Evolutionary conservation across 2,797 vertebrate genomes (phyloP).

Genomic region (Mormyrops attenuatus): DNA sequence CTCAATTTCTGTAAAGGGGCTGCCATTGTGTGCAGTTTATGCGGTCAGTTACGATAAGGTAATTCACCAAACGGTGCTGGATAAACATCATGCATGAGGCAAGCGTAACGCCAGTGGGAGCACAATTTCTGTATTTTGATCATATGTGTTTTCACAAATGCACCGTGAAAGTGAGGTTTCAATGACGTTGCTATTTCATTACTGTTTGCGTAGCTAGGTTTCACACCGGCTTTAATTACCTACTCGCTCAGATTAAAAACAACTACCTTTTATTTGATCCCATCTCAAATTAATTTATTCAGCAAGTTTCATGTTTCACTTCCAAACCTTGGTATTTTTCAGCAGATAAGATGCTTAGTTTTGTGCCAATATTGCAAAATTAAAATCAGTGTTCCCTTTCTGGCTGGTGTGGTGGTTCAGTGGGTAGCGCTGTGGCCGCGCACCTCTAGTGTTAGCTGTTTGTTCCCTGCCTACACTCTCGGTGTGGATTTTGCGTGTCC

Average conservation of each 20-base stretch:
- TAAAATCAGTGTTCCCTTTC: not conserved
- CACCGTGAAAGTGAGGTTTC: not conserved
- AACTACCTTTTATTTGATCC: not conserved
- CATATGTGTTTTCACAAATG: not conserved
- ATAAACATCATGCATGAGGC: not conserved
- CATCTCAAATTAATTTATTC: not conserved
- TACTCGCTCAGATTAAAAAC: not conserved
- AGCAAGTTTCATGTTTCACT: not conserved
- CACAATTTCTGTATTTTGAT: not conserved
- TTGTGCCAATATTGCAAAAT: not conserved
- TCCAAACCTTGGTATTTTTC: not conserved
- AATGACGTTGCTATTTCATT: too few species aligned
- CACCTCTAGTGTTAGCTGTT: not conserved
- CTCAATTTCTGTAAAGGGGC: not conserved
- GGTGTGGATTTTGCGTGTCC: not conserved
- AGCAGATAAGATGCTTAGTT: not conserved
- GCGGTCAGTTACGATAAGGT: not conserved
- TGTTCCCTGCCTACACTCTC: not conserved
- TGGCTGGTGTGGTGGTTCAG: not conserved
- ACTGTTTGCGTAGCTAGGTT: not conserved
- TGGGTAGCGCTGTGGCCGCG: not conserved
- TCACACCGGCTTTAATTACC: not conserved
- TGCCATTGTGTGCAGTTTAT: not conserved
- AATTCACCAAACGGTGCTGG: not conserved
- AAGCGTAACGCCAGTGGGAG: not conserved